A percentile compares a stretch with the other conserved stretches of the same genome.
Conservation (phyloP, 2,888 invertebrate genomes). For the Apeira syringaria region DNA sequence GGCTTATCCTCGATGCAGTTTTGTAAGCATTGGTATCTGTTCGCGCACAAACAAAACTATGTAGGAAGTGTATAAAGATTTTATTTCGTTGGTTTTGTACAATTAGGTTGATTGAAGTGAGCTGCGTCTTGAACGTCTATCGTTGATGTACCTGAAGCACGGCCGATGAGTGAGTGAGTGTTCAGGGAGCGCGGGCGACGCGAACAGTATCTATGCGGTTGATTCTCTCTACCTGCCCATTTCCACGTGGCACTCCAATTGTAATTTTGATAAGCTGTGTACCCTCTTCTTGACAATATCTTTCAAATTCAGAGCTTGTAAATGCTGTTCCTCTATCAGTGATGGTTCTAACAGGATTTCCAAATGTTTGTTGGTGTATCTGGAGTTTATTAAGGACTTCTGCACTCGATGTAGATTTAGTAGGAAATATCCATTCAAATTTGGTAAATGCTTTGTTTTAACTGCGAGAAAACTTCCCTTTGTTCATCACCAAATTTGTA, state of each 20-base stretch:
- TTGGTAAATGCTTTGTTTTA: conserved; percentile 44
- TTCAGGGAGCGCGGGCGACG: too few species aligned
- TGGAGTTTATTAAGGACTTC: conserved; percentile 28
- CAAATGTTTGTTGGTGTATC: not conserved
- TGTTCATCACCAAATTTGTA: conserved; percentile 5
- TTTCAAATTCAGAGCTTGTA: not conserved
- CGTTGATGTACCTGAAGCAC: too few species aligned
- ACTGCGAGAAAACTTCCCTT: too few species aligned
- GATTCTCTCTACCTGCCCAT: conserved; percentile 19
- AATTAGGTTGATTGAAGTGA: too few species aligned
- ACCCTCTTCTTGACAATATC: not conserved
- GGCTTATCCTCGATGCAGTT: conserved; percentile 8
- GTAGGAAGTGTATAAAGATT: too few species aligned
- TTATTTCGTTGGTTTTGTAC: too few species aligned
- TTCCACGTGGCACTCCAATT: conserved; percentile 19
- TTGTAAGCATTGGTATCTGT: conserved; percentile 12
- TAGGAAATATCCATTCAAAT: conserved; percentile 50
- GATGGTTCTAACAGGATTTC: not conserved
- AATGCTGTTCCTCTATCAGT: not conserved
- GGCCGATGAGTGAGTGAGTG: too few species aligned
- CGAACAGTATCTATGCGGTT: too few species aligned
- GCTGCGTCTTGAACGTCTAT: too few species aligned
- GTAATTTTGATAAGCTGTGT: conserved; percentile 17
- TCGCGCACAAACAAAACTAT: too few species aligned
- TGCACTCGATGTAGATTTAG: conserved; percentile 36